Percentiles rank a stretch among this genome's conserved stretches.
These are phyloP conservation scores for Motacilla alba DNA, from an alignment of 2,113 vertebrate genomes.

Conservation along the genomic window DNA sequence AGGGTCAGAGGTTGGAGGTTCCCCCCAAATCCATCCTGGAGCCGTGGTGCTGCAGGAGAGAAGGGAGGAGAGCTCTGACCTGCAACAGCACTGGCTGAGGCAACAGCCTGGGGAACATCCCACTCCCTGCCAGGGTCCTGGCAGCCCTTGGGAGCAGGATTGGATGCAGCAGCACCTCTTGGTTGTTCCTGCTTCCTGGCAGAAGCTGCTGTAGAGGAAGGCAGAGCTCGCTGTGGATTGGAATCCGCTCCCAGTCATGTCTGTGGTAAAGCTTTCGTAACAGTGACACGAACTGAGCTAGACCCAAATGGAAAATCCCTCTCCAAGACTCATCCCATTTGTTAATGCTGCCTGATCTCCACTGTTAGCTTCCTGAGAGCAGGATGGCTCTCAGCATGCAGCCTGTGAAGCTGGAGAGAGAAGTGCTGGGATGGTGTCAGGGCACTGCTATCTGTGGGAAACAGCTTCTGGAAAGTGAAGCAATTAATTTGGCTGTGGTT, in stretches of 20 bases:
- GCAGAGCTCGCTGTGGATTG: accelerated
- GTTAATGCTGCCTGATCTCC: neutral
- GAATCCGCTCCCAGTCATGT: neutral
- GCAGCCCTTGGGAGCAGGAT: neutral
- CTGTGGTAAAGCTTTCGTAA: neutral
- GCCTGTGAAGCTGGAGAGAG: neutral
- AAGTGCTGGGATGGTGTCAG: neutral
- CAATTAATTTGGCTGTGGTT: neutral
- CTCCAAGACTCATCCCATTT: neutral
- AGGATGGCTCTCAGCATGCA: neutral
- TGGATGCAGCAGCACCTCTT: neutral
- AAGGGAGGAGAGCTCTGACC: neutral
- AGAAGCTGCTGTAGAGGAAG: neutral
- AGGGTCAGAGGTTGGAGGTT: neutral
- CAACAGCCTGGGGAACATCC: neutral
- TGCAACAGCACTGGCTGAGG: neutral
- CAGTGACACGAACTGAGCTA: neutral
- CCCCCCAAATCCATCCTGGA: neutral
- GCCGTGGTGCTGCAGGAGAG: neutral
- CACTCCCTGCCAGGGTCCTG: neutral
- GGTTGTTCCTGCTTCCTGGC: neutral
- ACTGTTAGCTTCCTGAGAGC: neutral
- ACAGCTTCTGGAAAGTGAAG: neutral
- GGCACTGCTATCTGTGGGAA: neutral
- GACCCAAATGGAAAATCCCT: neutral